Conservation (phyloP, 2,888 invertebrate species). For the Sphaerophoria taeniata region DNA sequence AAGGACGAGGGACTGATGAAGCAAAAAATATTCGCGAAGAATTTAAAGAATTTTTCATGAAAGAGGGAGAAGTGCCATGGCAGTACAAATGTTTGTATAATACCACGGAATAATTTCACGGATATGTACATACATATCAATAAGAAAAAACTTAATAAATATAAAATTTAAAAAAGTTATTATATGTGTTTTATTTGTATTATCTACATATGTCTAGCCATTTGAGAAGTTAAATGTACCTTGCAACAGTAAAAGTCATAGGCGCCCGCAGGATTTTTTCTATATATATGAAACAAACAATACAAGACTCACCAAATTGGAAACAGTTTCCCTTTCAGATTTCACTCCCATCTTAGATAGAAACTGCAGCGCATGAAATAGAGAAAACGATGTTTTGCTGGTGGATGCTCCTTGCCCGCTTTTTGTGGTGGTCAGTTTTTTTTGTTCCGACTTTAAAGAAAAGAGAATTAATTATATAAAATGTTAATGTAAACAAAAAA, state of each 20-base stretch:
- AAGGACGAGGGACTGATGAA: neutral
- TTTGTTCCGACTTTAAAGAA: neutral
- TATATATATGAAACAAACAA: neutral
- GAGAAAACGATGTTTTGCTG: too few species aligned
- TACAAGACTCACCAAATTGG: neutral
- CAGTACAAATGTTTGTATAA: neutral
- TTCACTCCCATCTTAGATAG: too few species aligned
- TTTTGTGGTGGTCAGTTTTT: neutral
- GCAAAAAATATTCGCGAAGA: neutral
- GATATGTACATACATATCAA: neutral
- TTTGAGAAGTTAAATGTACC: neutral
- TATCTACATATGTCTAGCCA: neutral
- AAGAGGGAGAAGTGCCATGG: slow-evolving; percentile 1
- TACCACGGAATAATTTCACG: neutral
- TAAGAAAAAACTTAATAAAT: neutral
- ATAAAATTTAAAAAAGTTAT: too few species aligned
- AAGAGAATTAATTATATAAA: neutral
- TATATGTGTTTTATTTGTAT: neutral
- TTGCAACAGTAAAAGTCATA: neutral
- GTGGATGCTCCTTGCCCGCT: neutral
- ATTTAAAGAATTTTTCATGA: neutral
- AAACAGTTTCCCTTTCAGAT: neutral
- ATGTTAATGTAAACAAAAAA: too few species aligned
- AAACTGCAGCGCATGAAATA: too few species aligned
- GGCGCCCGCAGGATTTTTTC: neutral